These are phyloP conservation scores for Otolemur garnettii DNA, from an alignment of 2,113 vertebrate genomes.

Conservation along the genomic window DNA sequence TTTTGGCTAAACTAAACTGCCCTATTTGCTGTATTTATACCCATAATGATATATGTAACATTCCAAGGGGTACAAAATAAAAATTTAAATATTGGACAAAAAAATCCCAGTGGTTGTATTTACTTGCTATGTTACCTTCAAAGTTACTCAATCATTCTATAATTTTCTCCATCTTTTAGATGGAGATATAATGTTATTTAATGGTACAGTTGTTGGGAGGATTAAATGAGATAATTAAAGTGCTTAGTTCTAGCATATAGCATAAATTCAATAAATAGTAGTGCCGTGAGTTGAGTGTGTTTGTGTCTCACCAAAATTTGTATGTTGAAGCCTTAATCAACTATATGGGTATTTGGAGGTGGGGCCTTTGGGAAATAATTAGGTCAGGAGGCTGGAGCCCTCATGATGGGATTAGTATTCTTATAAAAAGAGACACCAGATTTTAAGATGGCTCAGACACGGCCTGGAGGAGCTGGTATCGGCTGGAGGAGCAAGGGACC, in stretches of 20 bases:
- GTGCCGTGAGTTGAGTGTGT: not conserved
- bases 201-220: conserved; percentile 11
- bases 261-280: conserved; percentile 28
- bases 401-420: not conserved
- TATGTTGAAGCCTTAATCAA: not conserved
- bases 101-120: conserved; percentile 28
- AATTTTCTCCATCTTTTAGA: conserved; percentile 28
- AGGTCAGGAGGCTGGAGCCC: not conserved
- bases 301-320: not conserved
- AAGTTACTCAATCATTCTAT: conserved; percentile 53
- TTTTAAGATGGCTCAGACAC: no score
- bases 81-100: no score
- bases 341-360: not conserved
- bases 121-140: conserved; percentile 17
- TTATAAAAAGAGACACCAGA: not conserved
- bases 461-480: no score
- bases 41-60: no score
- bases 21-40: no score
- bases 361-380: conserved; percentile 10
- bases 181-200: conserved; percentile 56
- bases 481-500: no score
- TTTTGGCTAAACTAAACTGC: no score
- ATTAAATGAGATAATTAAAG: conserved; percentile 54
- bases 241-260: conserved; percentile 37
- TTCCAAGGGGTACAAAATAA: no score